A percentile compares a stretch with the other conserved stretches of the same genome.
Evolutionary conservation across 2,113 vertebrate genomes (phyloP).

Genomic region (Haemorhous mexicanus): DNA sequence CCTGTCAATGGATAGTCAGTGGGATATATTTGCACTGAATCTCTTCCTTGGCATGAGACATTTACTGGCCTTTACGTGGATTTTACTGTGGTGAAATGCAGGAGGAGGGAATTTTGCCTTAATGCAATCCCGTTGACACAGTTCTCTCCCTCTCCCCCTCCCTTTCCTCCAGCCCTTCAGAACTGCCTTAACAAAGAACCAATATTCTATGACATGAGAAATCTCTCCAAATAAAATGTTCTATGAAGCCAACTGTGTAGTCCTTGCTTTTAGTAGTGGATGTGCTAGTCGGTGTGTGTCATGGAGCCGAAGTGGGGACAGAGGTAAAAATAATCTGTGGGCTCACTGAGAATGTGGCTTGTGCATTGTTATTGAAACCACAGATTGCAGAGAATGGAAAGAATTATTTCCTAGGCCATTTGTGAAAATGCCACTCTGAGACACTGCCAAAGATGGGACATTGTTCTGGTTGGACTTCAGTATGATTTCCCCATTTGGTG

Average conservation of each 20-base stretch:
- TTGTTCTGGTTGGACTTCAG: neutral
- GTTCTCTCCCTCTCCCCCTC: neutral
- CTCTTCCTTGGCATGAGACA: conserved; percentile 9
- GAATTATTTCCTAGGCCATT: neutral
- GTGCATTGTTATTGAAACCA: neutral
- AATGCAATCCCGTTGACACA: neutral
- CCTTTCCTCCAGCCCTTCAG: neutral
- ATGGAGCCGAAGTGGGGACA: neutral
- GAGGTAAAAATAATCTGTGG: neutral
- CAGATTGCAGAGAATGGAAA: neutral
- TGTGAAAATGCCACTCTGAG: neutral
- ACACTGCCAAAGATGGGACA: neutral
- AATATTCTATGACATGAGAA: neutral
- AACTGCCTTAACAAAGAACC: conserved; percentile 66
- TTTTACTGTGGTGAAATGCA: conserved; percentile 37
- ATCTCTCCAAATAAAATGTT: conserved; percentile 66
- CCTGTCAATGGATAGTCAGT: neutral
- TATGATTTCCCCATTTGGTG: neutral
- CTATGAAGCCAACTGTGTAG: conserved; percentile 16
- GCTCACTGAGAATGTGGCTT: neutral
- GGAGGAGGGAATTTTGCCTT: conserved; percentile 59
- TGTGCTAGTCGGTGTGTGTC: neutral
- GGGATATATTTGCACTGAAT: conserved; percentile 13
- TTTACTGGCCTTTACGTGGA: neutral
- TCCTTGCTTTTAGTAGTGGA: neutral